Evolutionary conservation across 1,140 invertebrate genomes (phyloP), one percentile per base, ranked within the genome.

Genomic region (Camponotus floridanus): DNA sequence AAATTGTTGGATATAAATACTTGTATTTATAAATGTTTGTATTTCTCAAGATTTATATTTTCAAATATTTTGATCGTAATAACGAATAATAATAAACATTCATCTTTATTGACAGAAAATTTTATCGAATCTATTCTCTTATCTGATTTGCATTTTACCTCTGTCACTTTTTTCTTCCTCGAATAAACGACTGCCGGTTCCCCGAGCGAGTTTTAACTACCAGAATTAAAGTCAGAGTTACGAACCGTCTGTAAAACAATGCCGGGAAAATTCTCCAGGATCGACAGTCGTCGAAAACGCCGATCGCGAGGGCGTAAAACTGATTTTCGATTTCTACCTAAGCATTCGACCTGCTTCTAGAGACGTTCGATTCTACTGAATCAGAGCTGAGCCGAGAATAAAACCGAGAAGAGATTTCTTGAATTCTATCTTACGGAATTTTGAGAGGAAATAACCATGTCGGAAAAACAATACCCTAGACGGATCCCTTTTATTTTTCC

Each of bases 401-500:
- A 74, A 83, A 74, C 39, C 55, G 26, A 7, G 4, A 48, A 74
- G 68, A 45, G 68, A 73, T 74, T 73, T 83, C 79, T 61, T 42
- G 55, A 74, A 62, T 83, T 73, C 68, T 83, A 83, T 73, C 68
- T 83, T 74, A 3, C 55, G 79, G 79, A 83, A 83, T 83, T 83
- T 83, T 59, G 79, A 74, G 39, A 48, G 79, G 79, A 74, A 83
- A 83, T 83, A 83, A 83, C 79, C 39, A 57, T 74, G 26, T 18
- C 11, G 68, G 79, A 83, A 83, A 81, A 83, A 83, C 79, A 83
- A 83, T 83, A 62, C 15, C 18, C 33, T 36, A 62, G 57, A 51
- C 86, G 36, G 31, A 55, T 57, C 59, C 39, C 51, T 83, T 57
- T 70, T 84, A 68, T 84, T 62, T 39, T 74, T 51, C 42, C 51